Evolutionary conservation across 2,888 invertebrate genomes (phyloP).

Genomic region (Drosophila borealis): DNA sequence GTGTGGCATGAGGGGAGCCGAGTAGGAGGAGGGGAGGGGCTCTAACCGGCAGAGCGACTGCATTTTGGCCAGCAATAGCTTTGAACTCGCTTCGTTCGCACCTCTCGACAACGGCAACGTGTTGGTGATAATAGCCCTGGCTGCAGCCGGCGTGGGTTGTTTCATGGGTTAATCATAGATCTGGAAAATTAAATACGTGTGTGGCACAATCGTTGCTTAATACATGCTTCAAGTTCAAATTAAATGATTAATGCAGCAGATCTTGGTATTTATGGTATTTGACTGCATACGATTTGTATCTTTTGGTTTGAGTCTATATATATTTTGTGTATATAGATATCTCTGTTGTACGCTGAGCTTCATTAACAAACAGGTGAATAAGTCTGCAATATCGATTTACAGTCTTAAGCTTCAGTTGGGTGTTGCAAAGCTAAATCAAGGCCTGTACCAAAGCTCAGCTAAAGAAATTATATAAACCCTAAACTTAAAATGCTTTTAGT

Average conservation of each 20-base stretch:
- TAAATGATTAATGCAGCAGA: constrained; percentile 20
- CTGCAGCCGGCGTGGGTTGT: constrained; percentile 62
- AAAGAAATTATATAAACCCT: no score
- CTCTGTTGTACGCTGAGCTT: no score
- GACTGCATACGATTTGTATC: no score
- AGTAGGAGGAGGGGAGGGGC: neutral
- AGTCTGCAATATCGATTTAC: no score
- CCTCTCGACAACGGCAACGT: constrained; percentile 45
- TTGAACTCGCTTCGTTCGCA: constrained; percentile 66
- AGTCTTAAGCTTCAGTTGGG: no score
- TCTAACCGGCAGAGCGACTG: constrained; percentile 26
- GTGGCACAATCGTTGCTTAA: constrained; percentile 28
- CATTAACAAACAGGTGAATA: no score
- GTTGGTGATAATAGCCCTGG: constrained; percentile 60
- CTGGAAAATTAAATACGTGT: constrained; percentile 11
- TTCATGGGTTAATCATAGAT: constrained; percentile 51
- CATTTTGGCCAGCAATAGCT: constrained; percentile 58
- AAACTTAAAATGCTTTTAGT: no score
- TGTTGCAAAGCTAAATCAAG: no score
- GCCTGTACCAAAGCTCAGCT: no score
- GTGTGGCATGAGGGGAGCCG: neutral
- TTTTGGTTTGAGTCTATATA: no score
- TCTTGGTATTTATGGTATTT: no score
- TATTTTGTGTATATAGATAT: no score
- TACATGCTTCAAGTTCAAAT: constrained; percentile 37